Evolutionary conservation across 2,888 invertebrate genomes (phyloP), one percentile per base, ranked within the genome.

Genomic region (Liopterus haemorrhoidalis): DNA sequence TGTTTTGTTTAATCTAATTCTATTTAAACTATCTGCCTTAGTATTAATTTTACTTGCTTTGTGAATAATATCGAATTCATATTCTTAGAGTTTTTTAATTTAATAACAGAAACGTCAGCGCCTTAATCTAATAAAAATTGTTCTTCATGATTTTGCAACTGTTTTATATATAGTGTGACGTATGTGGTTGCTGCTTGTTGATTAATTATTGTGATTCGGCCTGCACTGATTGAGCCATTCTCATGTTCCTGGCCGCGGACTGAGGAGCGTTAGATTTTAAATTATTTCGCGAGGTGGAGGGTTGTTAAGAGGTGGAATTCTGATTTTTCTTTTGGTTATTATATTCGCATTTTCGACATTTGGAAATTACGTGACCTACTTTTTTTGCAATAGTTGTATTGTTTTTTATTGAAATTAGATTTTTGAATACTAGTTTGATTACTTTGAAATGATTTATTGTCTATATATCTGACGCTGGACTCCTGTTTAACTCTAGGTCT

Each of bases 81-180:
- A 60, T 39, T 61, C 60, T 41, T 53, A 51, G 1, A 61, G 36
- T 42, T 50, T n/a, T n/a, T n/a, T n/a, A n/a, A n/a, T 36, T 47
- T 49, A 6, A 48, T 43, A 9, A 49, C 25, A 1, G 22, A 33
- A 18, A 49, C 19, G 28, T 49, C 35, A 6, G 49, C 49, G 5
- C 47, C 47, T 4, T 38, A 43, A 28, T 49, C 47, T 14, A 49
- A 18, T 9, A 49, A 12, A 37, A 48, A 49, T 14, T 25, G 18
- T 21, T 30, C 24, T 21, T 11, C 15, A 27, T 32, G 15, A 18
- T 45, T 27, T 14, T 31, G 19, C 15, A 43, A 12, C 37, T 43
- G 25, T 14, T 15, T n/a, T 5, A 25, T 6, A 11, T 42, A 28
- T 18, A 38, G 18, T 18, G 22, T 12, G 22, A 43, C 21, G 16